Percentiles rank a stretch among this genome's conserved stretches.
These are phyloP conservation scores for Setipinna tenuifilis DNA, from an alignment of 2,797 vertebrate species.

Conservation along the genomic window DNA sequence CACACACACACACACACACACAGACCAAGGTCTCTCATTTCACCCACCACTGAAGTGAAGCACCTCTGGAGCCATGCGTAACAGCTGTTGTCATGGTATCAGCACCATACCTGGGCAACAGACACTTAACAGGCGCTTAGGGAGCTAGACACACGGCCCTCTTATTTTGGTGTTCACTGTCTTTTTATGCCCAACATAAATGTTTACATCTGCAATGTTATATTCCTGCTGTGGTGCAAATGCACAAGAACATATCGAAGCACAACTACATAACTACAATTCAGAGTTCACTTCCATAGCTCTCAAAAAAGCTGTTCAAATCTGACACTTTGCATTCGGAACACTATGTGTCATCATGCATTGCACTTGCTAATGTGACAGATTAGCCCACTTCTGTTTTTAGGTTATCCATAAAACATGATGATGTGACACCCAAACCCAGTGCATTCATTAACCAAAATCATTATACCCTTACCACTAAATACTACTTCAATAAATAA, in stretches of 20 bases:
- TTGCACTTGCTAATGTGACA: background rate
- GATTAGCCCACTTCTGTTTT: background rate
- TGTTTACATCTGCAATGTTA: background rate
- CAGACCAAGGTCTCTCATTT: constrained; percentile 57
- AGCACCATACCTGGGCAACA: constrained; percentile 22
- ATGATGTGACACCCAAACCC: background rate
- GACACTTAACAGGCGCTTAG: background rate
- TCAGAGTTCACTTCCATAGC: background rate
- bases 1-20: background rate
- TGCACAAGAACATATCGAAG: no score
- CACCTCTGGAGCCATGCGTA: background rate
- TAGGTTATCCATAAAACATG: background rate
- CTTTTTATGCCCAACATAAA: background rate
- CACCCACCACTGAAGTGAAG: constrained; percentile 35
- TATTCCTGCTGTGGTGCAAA: no score
- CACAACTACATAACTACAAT: background rate
- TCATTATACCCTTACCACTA: background rate
- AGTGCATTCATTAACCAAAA: background rate
- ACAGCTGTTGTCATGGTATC: constrained; percentile 50
- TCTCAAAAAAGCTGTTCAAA: background rate
- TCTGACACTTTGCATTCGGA: background rate
- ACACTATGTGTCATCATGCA: background rate
- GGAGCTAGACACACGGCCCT: background rate
- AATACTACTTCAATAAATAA: constrained; percentile 15
- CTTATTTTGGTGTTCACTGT: background rate